Base-by-base conservation (phyloP, 2,888 invertebrate genomes). In the Leptothorax acervorum region DNA sequence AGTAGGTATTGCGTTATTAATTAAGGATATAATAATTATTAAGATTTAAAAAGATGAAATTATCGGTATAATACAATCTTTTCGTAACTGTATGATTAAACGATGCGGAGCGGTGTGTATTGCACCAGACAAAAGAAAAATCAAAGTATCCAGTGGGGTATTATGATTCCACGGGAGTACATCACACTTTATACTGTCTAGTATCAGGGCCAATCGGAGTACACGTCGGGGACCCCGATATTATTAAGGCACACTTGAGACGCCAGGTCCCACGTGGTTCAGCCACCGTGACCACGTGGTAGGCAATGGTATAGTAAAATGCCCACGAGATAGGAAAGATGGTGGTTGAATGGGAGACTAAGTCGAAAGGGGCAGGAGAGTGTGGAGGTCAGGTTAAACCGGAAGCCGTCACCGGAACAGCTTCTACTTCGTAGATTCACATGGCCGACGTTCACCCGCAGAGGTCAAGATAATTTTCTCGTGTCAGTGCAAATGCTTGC, bases 271-370 rank as follows among this genome's bases (percentile, higher is more conserved):
- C 94, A 94, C 94, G 94, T 94, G 94, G 93, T 85, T 93, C 93
- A 94, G 87, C 87, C 78, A 94, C 92, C 94, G 94, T 94, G 94
- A 94, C 94, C 92, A 91, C 92, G 91, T 92, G 91, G 92, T 91
- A 90, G 86, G 92, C 90, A 91, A 92, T 93, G 92, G 92, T 90
- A 91, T 88, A 91, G 91, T 84, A 87, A 86, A 88, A 88, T 87
- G 86, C 76, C 74, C 84, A 85, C 81, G 83, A 88, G 90, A 81
- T 84, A 79, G 85, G 87, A 83, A 85, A 86, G 89, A 87, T 86
- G 90, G 90, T 75, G 90, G 90, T 86, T 91, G 90, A 93, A 92
- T 90, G 90, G 85, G 86, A 83, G 82, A 81, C 86, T 73, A 60
- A 55, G 75, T 82, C 78, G 53, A 82, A 73, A 79, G 71, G 63